Evolutionary conservation across 2,888 invertebrate species (phyloP).

Genomic region (Lutraria lutraria): DNA sequence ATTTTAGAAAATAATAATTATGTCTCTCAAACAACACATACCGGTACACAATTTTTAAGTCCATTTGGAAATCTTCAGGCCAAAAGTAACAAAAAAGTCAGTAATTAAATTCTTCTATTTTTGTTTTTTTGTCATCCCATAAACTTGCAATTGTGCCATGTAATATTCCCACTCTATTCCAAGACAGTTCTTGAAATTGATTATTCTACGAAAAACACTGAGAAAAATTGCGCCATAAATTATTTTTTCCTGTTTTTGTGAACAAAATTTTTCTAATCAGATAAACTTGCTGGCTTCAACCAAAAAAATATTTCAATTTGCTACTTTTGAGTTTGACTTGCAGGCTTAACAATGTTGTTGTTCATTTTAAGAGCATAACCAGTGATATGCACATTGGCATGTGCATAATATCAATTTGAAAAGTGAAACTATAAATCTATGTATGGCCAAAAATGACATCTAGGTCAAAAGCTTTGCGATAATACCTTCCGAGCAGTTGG

Average conservation of each 20-base stretch:
- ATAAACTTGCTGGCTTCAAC: not conserved
- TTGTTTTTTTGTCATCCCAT: conserved; percentile 10
- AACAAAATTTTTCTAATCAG: not conserved
- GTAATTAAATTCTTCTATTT: not conserved
- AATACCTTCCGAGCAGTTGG: too few relatives aligned
- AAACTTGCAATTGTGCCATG: not conserved
- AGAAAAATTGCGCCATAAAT: not conserved
- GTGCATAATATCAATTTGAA: too few relatives aligned
- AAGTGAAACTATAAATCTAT: too few relatives aligned
- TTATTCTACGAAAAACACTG: not conserved
- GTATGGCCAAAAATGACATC: too few relatives aligned
- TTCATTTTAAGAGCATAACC: too few relatives aligned
- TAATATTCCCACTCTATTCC: not conserved
- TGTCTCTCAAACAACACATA: not conserved
- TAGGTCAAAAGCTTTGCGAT: too few relatives aligned
- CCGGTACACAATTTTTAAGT: not conserved
- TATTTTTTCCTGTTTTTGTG: not conserved
- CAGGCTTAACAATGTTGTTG: too few relatives aligned
- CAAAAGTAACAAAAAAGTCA: not conserved
- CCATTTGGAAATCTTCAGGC: not conserved
- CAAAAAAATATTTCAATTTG: not conserved
- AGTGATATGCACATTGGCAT: too few relatives aligned
- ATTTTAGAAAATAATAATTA: not conserved
- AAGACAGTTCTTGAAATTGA: not conserved
- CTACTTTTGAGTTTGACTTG: not conserved